Percentiles rank a stretch among this genome's conserved stretches.
phyloP scores from a whole-genome alignment of 2,888 invertebrate species.

The Sussaba pulchella region DNA sequence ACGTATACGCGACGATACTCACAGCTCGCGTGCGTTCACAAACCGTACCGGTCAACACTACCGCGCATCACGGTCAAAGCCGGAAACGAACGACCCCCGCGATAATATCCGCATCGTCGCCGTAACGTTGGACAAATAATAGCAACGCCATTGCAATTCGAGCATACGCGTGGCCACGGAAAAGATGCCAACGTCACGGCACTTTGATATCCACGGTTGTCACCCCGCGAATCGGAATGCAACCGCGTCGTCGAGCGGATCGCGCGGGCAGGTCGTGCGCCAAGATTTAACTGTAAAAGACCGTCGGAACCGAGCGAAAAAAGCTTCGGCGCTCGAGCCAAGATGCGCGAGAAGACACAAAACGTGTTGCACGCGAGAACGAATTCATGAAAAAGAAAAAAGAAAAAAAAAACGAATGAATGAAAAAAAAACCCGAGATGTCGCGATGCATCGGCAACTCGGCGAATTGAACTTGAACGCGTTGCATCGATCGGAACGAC shows the following conservation, averaged over 20 bases:
- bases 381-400: too few relatives aligned
- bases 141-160: neutral
- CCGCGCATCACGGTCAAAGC: conserved; percentile 54
- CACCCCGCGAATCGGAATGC: conserved; percentile 44
- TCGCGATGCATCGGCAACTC: conserved; percentile 8
- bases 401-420: too few relatives aligned
- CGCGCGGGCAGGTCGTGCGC: conserved; percentile 37
- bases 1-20: conserved; percentile 46
- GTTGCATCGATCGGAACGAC: conserved; percentile 48
- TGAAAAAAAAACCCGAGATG: too few relatives aligned
- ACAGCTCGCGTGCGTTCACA: conserved; percentile 53
- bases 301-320: conserved; percentile 66
- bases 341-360: neutral
- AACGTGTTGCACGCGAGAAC: conserved; percentile 34
- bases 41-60: conserved; percentile 35
- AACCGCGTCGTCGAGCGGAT: conserved; percentile 56
- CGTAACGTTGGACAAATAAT: neutral
- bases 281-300: conserved; percentile 76
- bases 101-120: conserved; percentile 21
- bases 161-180: neutral
- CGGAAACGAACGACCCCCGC: conserved; percentile 49
- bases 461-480: conserved; percentile 32
- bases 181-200: conserved; percentile 49
- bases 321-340: conserved; percentile 6
- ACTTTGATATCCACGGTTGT: conserved; percentile 36